Evolutionary conservation across 2,888 invertebrate genomes (phyloP).

Genomic region (Melanotus villosus): DNA sequence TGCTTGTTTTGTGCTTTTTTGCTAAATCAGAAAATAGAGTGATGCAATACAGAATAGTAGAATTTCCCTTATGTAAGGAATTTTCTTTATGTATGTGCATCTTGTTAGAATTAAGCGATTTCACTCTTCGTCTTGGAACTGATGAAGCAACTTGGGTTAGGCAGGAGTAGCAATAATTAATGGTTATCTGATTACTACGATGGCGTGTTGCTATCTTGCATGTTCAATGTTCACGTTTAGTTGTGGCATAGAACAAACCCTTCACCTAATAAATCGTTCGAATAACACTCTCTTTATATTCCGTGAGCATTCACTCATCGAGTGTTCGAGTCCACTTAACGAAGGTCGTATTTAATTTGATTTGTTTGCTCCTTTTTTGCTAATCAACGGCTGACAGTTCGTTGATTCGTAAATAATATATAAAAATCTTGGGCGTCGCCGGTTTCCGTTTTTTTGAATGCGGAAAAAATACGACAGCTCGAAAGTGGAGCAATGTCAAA

Average conservation of each 20-base stretch:
- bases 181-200: slow-evolving; percentile 10
- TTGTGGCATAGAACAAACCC: slow-evolving; percentile 8
- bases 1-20: too few relatives aligned
- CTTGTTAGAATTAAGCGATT: not conserved
- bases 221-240: slow-evolving; percentile 5
- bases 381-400: not conserved
- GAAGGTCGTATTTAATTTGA: slow-evolving; percentile 16
- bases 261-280: slow-evolving; percentile 22
- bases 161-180: not conserved
- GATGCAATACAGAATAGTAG: too few relatives aligned
- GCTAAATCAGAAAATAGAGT: too few relatives aligned
- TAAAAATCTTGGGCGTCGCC: not conserved
- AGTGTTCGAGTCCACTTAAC: slow-evolving; percentile 1
- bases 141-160: not conserved
- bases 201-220: slow-evolving; percentile 14
- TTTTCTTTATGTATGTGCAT: too few relatives aligned
- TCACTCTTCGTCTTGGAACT: not conserved
- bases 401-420: too few relatives aligned
- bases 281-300: slow-evolving; percentile 13
- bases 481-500: slow-evolving; percentile 22
- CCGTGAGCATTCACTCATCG: slow-evolving; percentile 18
- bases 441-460: not conserved
- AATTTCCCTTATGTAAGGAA: too few relatives aligned
- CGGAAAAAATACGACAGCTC: too few relatives aligned
- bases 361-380: not conserved